Conservation (phyloP, 2,113 vertebrate genomes). For the Ardeotis arabs region DNA sequence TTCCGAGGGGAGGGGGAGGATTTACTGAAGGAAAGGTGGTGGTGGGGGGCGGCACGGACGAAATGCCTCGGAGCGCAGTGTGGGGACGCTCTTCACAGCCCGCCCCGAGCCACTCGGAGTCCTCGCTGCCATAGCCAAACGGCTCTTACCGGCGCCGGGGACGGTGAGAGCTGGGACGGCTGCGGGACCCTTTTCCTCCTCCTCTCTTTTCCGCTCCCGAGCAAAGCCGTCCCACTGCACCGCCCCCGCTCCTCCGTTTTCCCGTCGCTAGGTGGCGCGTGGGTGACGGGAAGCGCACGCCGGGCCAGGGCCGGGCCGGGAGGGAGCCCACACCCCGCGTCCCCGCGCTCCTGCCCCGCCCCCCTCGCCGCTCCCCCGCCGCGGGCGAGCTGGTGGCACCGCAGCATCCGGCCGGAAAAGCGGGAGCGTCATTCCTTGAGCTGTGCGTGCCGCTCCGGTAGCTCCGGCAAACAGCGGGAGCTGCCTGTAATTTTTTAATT, state of each 20-base stretch:
- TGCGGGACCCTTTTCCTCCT: conserved; percentile 5
- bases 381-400: not conserved
- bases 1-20: not conserved
- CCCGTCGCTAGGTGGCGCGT: conserved; percentile 74
- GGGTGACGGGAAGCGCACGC: conserved; percentile 58
- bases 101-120: not conserved
- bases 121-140: conserved; percentile 4
- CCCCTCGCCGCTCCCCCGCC: not conserved
- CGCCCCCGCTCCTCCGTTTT: not conserved
- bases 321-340: not conserved
- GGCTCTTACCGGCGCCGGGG: conserved; percentile 27
- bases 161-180: conserved; percentile 21
- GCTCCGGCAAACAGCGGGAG: not conserved
- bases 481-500: not conserved
- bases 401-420: fast-evolving
- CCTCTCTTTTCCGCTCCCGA: not conserved
- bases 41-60: not conserved
- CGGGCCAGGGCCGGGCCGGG: not conserved
- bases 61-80: not conserved
- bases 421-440: not conserved
- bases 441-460: not conserved
- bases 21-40: not conserved
- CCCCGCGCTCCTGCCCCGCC: too few species aligned
- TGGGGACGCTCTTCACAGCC: not conserved
- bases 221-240: not conserved